phyloP scores from a whole-genome alignment of 1,140 invertebrate species.

The Stegodyphus mimosarum region DNA sequence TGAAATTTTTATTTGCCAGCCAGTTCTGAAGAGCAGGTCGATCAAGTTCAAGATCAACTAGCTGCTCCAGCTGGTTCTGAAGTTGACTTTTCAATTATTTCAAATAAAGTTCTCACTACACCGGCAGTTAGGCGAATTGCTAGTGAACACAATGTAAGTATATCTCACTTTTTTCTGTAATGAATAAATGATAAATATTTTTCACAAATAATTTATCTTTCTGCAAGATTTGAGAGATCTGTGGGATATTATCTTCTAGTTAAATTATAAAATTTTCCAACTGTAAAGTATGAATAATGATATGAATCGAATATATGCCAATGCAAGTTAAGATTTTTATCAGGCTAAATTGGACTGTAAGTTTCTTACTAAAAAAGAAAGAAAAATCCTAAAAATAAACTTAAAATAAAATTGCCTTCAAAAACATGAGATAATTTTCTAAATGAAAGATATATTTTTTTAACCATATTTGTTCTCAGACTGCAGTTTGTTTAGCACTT shows the following conservation, averaged over 20 bases:
- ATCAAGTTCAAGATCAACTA: conserved; percentile 67
- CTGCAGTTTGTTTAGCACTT: too few species aligned
- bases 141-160: conserved; percentile 83
- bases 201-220: neutral
- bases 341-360: too few species aligned
- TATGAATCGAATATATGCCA: neutral
- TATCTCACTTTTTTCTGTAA: neutral
- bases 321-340: too few species aligned
- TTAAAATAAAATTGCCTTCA: too few species aligned
- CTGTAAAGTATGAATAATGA: too few species aligned
- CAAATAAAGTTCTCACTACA: conserved; percentile 83
- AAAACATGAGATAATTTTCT: too few species aligned
- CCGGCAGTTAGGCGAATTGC: conserved; percentile 94
- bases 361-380: too few species aligned
- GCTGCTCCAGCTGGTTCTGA: conserved; percentile 65
- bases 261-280: neutral
- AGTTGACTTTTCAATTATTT: conserved; percentile 8
- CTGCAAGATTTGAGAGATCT: too few species aligned
- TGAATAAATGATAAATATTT: neutral
- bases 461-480: too few species aligned
- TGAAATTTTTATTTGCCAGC: neutral
- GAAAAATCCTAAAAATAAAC: too few species aligned
- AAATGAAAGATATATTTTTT: too few species aligned
- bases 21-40: conserved; percentile 58
- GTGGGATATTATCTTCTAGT: too few species aligned